Evolutionary conservation across 2,797 vertebrate species (phyloP).

Genomic region (Anolis apletophallus): DNA sequence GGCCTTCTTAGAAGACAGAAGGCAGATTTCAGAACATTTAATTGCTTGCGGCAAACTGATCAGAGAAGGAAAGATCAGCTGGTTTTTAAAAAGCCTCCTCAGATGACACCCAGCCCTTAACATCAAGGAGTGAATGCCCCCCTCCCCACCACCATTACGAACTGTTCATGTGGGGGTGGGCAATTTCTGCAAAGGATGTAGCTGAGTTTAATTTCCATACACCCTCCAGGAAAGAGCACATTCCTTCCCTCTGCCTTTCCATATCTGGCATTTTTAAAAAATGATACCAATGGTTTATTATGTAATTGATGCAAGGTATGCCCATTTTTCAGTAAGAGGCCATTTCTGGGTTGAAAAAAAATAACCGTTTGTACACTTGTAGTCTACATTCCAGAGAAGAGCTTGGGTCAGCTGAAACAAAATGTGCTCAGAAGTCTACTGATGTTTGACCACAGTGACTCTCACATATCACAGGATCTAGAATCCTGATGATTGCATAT

Average conservation of each 20-base stretch:
- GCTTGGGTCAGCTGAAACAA: no score
- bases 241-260: no score
- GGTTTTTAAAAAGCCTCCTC: no score
- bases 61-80: neutral
- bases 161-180: neutral
- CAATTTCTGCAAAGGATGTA: neutral
- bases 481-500: no score
- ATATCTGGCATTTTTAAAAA: neutral
- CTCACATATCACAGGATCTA: no score
- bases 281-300: neutral
- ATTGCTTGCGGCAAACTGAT: constrained; percentile 3
- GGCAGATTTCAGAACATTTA: constrained; percentile 7
- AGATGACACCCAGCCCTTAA: neutral
- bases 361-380: no score
- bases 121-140: neutral
- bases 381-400: no score
- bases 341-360: neutral
- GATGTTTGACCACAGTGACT: no score
- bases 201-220: no score
- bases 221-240: neutral
- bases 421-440: no score
- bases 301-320: neutral
- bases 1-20: neutral
- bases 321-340: neutral
- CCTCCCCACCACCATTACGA: neutral